These are phyloP conservation scores for Argyresthia goedartella DNA, from an alignment of 2,888 invertebrate species.

Conservation along the genomic window DNA sequence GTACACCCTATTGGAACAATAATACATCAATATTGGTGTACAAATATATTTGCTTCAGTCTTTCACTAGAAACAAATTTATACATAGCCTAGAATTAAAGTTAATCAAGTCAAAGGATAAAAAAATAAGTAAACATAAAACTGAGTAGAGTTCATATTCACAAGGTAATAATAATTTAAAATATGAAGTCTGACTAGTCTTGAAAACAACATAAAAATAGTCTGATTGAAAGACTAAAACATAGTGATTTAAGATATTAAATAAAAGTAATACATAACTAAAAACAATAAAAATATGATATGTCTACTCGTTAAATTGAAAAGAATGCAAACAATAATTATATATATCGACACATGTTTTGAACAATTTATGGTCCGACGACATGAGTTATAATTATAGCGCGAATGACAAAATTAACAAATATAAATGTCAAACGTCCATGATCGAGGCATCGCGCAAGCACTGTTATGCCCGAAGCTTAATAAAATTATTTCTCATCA, in stretches of 20 bases:
- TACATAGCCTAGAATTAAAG: constrained; percentile 8
- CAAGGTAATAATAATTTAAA: neutral
- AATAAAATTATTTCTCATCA: neutral
- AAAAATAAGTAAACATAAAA: constrained; percentile 26
- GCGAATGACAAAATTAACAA: neutral
- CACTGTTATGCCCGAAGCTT: neutral
- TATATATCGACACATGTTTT: neutral
- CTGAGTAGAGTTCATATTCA: constrained; percentile 27
- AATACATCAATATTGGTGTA: no score
- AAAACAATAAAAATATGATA: constrained; percentile 10
- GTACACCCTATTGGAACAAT: no score
- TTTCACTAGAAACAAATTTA: constrained; percentile 33
- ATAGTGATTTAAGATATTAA: constrained; percentile 20
- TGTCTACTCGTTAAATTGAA: constrained; percentile 11
- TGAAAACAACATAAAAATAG: neutral
- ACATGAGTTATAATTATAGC: neutral
- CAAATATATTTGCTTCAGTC: constrained; percentile 14
- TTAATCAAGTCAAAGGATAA: constrained; percentile 41
- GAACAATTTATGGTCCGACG: neutral
- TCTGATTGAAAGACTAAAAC: constrained; percentile 24
- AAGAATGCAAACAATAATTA: constrained; percentile 11
- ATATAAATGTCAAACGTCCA: neutral
- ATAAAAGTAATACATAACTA: constrained; percentile 12
- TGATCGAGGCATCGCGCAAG: neutral
- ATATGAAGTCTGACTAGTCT: constrained; percentile 4